Conservation (phyloP, 2,113 vertebrate species). For the Toxotes chatareus region DNA sequence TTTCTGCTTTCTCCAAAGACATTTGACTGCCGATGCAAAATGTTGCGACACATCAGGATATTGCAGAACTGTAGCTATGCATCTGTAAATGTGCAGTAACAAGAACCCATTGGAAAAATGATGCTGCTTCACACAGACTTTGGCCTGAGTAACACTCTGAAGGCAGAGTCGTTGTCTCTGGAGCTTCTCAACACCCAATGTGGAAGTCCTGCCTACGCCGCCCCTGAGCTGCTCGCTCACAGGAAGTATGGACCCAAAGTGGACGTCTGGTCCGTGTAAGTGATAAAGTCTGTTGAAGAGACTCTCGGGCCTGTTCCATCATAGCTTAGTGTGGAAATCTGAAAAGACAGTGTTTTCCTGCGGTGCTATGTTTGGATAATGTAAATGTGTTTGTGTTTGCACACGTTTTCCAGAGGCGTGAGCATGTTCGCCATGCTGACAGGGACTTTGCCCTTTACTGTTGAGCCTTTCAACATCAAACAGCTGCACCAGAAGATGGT, state of each 20-base stretch:
- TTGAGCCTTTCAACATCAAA: slow-evolving; percentile 90
- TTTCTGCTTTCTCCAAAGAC: neutral
- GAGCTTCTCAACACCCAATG: slow-evolving; percentile 88
- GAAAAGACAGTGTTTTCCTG: neutral
- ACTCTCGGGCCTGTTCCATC: neutral
- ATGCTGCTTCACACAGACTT: slow-evolving; percentile 83
- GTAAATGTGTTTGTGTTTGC: slow-evolving; percentile 21
- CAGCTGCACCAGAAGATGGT: slow-evolving; percentile 89
- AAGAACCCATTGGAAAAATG: neutral
- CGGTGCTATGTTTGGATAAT: neutral
- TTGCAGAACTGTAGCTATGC: neutral
- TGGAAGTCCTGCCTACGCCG: slow-evolving; percentile 88
- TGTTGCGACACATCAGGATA: neutral
- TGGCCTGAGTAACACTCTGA: slow-evolving; percentile 89
- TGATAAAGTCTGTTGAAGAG: slow-evolving; percentile 48
- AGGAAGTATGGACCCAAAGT: slow-evolving; percentile 91
- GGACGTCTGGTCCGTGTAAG: slow-evolving; percentile 90
- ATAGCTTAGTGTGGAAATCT: neutral
- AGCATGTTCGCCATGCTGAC: slow-evolving; percentile 90
- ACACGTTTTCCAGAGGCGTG: slow-evolving; percentile 81
- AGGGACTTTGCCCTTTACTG: slow-evolving; percentile 85
- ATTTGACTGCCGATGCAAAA: neutral
- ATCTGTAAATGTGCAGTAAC: neutral
- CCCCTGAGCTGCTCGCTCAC: slow-evolving; percentile 89
- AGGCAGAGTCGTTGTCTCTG: slow-evolving; percentile 84